Evolutionary conservation across 1,140 invertebrate genomes (phyloP).

Genomic region (Potamilus streckersoni): DNA sequence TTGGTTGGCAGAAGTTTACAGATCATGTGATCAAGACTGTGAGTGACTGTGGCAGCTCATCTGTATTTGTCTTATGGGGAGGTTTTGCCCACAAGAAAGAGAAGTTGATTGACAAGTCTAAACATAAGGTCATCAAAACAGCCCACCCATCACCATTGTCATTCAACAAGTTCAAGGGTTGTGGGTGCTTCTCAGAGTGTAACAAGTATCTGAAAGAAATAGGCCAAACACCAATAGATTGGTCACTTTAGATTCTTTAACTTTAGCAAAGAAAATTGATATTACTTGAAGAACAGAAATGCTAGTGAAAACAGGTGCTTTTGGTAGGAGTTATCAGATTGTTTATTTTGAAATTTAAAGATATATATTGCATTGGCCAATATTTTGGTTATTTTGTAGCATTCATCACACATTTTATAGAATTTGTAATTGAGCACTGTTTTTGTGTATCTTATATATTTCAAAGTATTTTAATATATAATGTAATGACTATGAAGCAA

Average conservation of each 20-base stretch:
- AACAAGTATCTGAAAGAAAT: constrained; percentile 71
- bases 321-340: too few relatives aligned
- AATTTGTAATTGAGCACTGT: too few relatives aligned
- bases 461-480: too few relatives aligned
- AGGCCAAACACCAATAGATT: constrained; percentile 73
- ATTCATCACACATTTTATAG: too few relatives aligned
- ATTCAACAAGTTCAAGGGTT: constrained; percentile 73
- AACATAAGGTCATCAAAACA: constrained; percentile 72
- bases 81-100: constrained; percentile 77
- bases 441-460: too few relatives aligned
- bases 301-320: too few relatives aligned
- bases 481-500: too few relatives aligned
- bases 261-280: too few relatives aligned
- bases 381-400: too few relatives aligned
- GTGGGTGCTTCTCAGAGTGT: constrained; percentile 75
- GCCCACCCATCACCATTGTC: constrained; percentile 78
- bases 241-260: constrained; percentile 57
- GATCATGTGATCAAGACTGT: constrained; percentile 73
- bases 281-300: too few relatives aligned
- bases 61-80: constrained; percentile 79
- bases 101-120: constrained; percentile 71
- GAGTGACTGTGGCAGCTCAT: constrained; percentile 56
- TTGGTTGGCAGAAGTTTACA: constrained; percentile 76
- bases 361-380: too few relatives aligned
- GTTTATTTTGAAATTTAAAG: too few relatives aligned